Evolutionary conservation across 2,113 vertebrate species (phyloP).

Genomic region (Aegithalos caudatus): DNA sequence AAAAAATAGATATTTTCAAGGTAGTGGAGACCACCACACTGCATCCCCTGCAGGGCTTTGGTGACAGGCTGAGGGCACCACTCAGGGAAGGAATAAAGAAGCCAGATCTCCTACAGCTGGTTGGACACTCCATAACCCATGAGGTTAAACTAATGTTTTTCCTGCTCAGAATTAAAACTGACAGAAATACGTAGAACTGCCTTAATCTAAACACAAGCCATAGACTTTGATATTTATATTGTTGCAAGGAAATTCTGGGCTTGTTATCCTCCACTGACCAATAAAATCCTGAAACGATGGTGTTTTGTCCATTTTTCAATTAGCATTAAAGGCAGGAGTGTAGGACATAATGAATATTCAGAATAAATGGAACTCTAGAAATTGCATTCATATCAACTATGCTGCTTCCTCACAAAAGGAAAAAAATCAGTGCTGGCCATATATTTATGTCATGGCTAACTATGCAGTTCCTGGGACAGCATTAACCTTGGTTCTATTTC

Average conservation of each 20-base stretch:
- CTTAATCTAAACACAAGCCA: background rate
- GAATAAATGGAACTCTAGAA: background rate
- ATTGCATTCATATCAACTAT: background rate
- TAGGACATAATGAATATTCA: background rate
- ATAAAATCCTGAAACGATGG: background rate
- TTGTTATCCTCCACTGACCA: background rate
- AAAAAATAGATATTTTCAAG: background rate
- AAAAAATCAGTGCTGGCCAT: background rate
- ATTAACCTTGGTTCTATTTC: background rate
- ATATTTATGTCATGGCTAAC: background rate
- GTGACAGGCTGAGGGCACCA: background rate
- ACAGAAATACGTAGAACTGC: background rate
- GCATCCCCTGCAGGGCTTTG: background rate
- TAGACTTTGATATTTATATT: background rate
- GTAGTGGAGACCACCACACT: background rate
- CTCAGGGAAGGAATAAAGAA: background rate
- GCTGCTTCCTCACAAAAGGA: background rate
- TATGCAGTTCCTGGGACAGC: background rate
- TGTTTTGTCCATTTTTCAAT: background rate
- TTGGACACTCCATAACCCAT: background rate
- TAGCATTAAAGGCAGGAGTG: background rate
- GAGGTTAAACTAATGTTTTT: background rate
- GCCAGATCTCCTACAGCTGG: background rate
- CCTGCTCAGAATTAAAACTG: background rate
- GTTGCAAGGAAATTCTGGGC: background rate